Evolutionary conservation across 2,888 invertebrate species (phyloP).

Genomic region (Synanthedon andrenaeformis): DNA sequence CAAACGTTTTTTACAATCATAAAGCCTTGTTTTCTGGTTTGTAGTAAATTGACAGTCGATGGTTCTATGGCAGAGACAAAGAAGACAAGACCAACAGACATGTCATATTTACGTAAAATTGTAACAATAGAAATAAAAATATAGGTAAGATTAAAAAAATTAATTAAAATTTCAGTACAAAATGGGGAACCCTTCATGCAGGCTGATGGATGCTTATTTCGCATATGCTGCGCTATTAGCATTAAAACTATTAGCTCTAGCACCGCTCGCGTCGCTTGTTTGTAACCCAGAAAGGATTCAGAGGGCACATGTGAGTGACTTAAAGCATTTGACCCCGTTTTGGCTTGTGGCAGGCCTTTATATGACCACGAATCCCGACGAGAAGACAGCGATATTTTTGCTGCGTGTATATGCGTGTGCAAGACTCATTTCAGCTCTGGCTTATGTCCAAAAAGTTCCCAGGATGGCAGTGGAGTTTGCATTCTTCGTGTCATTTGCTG

Average conservation of each 20-base stretch:
- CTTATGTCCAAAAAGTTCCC: constrained; percentile 23
- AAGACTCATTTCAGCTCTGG: constrained; percentile 21
- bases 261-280: constrained; percentile 22
- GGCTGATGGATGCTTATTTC: too few relatives aligned
- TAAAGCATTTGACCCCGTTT: constrained; percentile 40
- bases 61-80: too few relatives aligned
- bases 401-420: constrained; percentile 23
- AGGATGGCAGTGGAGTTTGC: constrained; percentile 17
- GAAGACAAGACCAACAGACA: too few relatives aligned
- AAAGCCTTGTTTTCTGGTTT: too few relatives aligned
- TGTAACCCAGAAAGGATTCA: constrained; percentile 23
- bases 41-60: too few relatives aligned
- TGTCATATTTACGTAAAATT: too few relatives aligned
- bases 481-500: constrained; percentile 27
- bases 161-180: too few relatives aligned
- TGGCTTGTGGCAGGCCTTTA: constrained; percentile 41
- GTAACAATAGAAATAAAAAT: too few relatives aligned
- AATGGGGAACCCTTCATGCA: too few relatives aligned
- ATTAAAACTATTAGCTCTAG: constrained; percentile 18
- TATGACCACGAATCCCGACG: constrained; percentile 28
- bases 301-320: constrained; percentile 30
- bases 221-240: constrained; percentile 17
- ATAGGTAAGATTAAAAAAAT: too few relatives aligned
- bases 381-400: constrained; percentile 16
- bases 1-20: too few relatives aligned